Evolutionary conservation across 2,113 vertebrate genomes (phyloP), one percentile per base, ranked within the genome.

Genomic region (Cephalopterus ornatus): DNA sequence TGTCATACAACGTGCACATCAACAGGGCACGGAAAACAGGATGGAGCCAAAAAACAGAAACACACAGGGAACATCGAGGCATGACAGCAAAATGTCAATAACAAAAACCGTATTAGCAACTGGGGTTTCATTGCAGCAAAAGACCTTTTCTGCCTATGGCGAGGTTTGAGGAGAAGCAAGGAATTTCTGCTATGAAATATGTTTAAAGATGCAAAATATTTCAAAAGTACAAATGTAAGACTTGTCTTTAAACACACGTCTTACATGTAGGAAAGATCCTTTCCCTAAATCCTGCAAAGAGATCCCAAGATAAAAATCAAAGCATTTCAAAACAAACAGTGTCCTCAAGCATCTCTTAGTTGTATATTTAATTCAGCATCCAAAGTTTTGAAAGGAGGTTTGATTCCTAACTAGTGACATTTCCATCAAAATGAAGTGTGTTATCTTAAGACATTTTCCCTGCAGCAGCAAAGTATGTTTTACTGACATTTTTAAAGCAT

Each of bases 361-460:
- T 79, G 75, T 74, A 53, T 85, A 87, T 73, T 91, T 92, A 94
- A 94, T 96, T 93, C 91, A 76, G 76, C 65, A 91, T 24, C 80
- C 53, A 7, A 86, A 93, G 49, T 93, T 94, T 80, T 89, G 77
- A 70, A 68, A 66, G 59, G 32, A 85, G 21, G 20, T 85, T 85
- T 89, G 74, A 65, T 87, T 79, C 71, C 74, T 37, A 89, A 85
- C 74, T 82, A 56, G 66, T 87, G 84, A 91, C 41, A 94, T 79
- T 94, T 96, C 83, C 74, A 89, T 92, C 80, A 92, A 84, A 96
- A 93, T 76, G 76, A 85, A 95, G 30, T 53, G 55, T 85, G 61
- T 86, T 94, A 92, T 68, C 58, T 94, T 89, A 84, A 93, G 76
- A 67, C 78, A 89, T 89, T 96, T 94, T 44, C 88, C 80, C 93